phyloP scores from a whole-genome alignment of 2,113 vertebrate genomes.

The Chamaetylas fuelleborni region DNA sequence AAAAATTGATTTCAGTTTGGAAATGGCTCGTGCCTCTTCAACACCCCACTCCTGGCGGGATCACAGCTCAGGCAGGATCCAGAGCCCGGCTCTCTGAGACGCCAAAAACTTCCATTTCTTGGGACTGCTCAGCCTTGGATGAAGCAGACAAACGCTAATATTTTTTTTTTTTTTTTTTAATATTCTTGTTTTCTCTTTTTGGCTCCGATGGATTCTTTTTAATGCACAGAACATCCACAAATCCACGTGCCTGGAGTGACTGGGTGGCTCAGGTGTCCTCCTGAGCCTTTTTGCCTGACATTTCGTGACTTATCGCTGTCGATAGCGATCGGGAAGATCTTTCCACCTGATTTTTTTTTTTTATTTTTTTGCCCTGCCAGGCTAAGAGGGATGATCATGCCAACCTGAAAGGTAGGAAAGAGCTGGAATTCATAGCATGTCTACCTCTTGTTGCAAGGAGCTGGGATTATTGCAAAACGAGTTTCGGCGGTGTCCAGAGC shows the following conservation, averaged over 20 bases:
- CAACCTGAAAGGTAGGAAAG: constrained; percentile 54
- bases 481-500: constrained; percentile 18
- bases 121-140: not conserved
- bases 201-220: not conserved
- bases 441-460: constrained; percentile 28
- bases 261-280: not conserved
- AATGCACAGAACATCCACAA: not conserved
- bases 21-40: constrained; percentile 57
- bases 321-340: constrained; percentile 22
- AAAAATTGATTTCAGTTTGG: constrained; percentile 67
- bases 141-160: not conserved
- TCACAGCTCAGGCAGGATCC: not conserved
- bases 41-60: not conserved
- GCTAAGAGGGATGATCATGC: constrained; percentile 35
- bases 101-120: not conserved
- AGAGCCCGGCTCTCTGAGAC: not conserved
- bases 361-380: not conserved
- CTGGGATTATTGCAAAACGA: not conserved
- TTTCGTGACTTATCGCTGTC: not conserved
- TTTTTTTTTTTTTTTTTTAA: too few relatives aligned
- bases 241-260: not conserved
- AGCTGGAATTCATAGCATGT: not conserved
- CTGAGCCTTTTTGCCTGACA: not conserved
- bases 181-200: not conserved
- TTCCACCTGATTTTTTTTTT: not conserved